phyloP scores from a whole-genome alignment of 2,797 vertebrate species.

The Alcedo atthis region DNA sequence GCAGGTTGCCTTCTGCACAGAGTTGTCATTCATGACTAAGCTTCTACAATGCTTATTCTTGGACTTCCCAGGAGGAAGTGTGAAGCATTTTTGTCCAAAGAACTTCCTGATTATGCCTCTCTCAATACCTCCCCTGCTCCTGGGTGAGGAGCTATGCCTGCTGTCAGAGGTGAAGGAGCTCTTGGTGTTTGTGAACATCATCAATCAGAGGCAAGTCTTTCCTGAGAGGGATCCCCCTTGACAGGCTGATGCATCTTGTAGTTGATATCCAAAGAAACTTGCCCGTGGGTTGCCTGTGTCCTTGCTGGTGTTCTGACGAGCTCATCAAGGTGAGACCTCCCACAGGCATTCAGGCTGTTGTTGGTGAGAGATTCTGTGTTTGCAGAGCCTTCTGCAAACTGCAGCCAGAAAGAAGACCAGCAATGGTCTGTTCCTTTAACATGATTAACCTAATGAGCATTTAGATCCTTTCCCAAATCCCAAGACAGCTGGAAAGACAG shows the following conservation, averaged over 20 bases:
- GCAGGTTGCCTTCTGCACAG: slow-evolving; percentile 43
- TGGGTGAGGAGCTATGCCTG: background rate
- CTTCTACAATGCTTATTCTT: slow-evolving; percentile 1
- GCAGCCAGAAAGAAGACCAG: background rate
- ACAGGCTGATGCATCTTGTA: background rate
- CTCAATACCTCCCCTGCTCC: background rate
- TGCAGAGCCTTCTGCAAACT: background rate
- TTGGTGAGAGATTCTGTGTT: background rate
- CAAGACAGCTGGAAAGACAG: background rate
- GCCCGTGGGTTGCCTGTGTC: background rate
- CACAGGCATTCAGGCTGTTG: background rate
- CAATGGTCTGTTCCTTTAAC: slow-evolving; percentile 3
- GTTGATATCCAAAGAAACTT: background rate
- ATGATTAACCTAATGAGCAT: background rate
- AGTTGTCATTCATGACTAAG: background rate
- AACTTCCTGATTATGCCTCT: slow-evolving; percentile 27
- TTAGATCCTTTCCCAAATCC: background rate
- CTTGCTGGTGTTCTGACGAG: background rate
- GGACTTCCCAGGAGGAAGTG: slow-evolving; percentile 39
- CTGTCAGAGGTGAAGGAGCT: background rate
- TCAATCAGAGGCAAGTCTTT: background rate
- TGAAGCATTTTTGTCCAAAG: slow-evolving; percentile 35
- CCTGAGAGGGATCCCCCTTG: background rate
- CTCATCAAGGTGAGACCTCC: background rate
- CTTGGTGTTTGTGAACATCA: background rate